These are phyloP conservation scores for Agonopterix subpropinquella DNA, from an alignment of 2,888 invertebrate genomes.

Conservation along the genomic window DNA sequence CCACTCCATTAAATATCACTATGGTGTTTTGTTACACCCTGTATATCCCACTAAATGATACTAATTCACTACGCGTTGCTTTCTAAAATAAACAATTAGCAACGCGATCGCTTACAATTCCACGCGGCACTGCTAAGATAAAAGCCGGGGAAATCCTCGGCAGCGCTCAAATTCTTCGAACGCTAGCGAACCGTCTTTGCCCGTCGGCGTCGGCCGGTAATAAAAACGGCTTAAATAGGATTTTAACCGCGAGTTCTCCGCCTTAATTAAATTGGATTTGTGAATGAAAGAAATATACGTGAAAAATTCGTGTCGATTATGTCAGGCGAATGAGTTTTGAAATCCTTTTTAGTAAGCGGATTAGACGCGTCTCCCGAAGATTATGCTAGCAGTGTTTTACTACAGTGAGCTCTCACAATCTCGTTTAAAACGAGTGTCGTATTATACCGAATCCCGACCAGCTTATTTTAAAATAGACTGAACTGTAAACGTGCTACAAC, in stretches of 20 bases:
- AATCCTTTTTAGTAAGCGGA: conserved; percentile 58
- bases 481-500: no score
- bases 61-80: neutral
- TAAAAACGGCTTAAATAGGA: conserved; percentile 76
- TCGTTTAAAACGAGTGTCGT: no score
- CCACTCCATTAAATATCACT: no score
- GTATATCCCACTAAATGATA: no score
- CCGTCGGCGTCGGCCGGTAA: conserved; percentile 64
- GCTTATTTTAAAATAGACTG: no score
- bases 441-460: no score
- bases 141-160: conserved; percentile 61
- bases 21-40: no score
- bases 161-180: conserved; percentile 67
- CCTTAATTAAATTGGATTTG: conserved; percentile 76
- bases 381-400: conserved; percentile 31
- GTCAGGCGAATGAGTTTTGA: conserved; percentile 60
- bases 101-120: conserved; percentile 56
- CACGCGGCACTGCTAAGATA: conserved; percentile 50
- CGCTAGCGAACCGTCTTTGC: conserved; percentile 69
- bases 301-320: conserved; percentile 73
- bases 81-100: conserved; percentile 52
- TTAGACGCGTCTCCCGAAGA: conserved; percentile 44
- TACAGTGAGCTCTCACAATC: no score
- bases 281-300: conserved; percentile 72
- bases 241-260: conserved; percentile 73